Evolutionary conservation across 2,888 invertebrate genomes (phyloP), one percentile per base, ranked within the genome.

Genomic region (Parapristionchus giblindavisi): DNA sequence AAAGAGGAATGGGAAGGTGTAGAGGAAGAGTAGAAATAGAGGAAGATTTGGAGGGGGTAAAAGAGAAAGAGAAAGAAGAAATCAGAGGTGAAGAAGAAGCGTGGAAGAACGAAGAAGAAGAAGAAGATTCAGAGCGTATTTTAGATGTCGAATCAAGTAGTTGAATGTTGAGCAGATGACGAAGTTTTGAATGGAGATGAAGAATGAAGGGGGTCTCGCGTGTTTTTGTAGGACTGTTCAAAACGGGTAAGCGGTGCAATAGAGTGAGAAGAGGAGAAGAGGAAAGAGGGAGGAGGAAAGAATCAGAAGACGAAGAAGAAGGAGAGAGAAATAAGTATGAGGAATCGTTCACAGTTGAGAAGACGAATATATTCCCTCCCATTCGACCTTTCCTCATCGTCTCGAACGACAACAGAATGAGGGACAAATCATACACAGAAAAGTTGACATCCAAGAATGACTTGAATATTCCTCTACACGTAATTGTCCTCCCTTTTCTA

Each of bases 161-260:
- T 27, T 17, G 63, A 27, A 29, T 29, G 21, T 40, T 43, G 38
- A 38, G 36, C 61, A 40, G 43, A 65, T 36, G 43, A 17, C 63
- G 43, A 38, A 32, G 40, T 17, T 21, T 14, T 43, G 43, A 32
- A 32, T 32, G 36, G 61, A 21, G 24, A 2, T 3, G 24, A 8
- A 5, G 14, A 21, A 29, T 29, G 27, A 24, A 27, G 58, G 32
- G 21, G 5, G 8, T 27, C 21, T 14, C 34, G n/a, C 40, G 61
- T 61, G 61, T 61, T n/a, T n/a, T n/a, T n/a, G 40, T 40, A 61
- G 61, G 61, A 61, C 14, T 61, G 61, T 38, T 38, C 61, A 61
- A n/a, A n/a, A 43, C 43, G 29, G 29, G 63, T 40, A 43, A 65
- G 36, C 8, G 29, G 21, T 29, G 63, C 27, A 36, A 17, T 32